phyloP scores from a whole-genome alignment of 2,113 vertebrate genomes.

The Tupaia chinensis region DNA sequence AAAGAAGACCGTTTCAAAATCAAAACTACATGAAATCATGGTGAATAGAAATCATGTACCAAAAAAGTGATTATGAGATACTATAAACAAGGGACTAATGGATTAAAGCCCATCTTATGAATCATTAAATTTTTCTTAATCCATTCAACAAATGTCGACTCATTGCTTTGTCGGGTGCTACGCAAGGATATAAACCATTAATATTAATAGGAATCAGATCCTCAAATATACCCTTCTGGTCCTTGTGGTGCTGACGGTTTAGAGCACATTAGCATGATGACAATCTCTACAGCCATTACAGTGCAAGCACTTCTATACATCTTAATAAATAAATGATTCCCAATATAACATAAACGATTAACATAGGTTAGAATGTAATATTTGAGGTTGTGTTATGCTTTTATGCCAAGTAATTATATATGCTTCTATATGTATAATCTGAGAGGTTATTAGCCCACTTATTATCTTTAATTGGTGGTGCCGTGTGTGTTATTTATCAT shows the following conservation, averaged over 20 bases:
- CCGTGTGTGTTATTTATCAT: not conserved
- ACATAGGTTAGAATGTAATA: not conserved
- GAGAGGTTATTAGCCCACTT: not conserved
- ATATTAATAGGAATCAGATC: not conserved
- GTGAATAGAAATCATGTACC: not conserved
- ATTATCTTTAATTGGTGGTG: not conserved
- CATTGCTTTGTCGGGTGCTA: not conserved
- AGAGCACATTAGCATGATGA: not conserved
- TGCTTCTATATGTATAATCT: not conserved
- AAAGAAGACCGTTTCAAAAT: not conserved
- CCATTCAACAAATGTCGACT: not conserved
- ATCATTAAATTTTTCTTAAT: not conserved
- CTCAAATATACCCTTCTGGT: not conserved
- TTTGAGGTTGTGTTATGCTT: not conserved
- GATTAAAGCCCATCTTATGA: not conserved
- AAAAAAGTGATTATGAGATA: not conserved
- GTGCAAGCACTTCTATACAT: not conserved
- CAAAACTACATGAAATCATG: not conserved
- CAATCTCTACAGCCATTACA: not conserved
- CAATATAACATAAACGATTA: not conserved
- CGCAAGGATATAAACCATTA: not conserved
- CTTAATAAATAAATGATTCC: not conserved
- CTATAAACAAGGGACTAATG: not conserved
- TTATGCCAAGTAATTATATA: not conserved
- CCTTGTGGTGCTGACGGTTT: not conserved